Evolutionary conservation across 1,140 invertebrate species (phyloP), one percentile per base, ranked within the genome.

Genomic region (Cotesia typhae): DNA sequence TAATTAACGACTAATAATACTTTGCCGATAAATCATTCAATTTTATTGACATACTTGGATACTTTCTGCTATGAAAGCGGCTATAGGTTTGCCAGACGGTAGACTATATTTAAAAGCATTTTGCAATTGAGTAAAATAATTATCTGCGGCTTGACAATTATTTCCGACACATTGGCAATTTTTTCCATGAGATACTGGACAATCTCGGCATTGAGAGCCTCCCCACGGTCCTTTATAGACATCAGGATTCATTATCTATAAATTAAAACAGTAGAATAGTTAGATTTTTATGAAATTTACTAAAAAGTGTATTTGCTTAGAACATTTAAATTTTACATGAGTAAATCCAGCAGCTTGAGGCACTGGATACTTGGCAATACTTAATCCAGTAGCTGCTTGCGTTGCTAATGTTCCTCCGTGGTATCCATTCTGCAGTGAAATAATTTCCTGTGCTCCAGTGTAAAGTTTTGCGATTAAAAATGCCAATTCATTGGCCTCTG

Each of bases 401-500:
- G 95, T 89, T 55, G 92, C 91, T 9, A 92, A 93, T 61, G 93
- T 96, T 84, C 93, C 93, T 9, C 98, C 98, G 83, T 99, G 96
- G 82, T 97, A 99, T 53, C 90, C 89, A 86, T 96, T 96, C 78
- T 93, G 91, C 7, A 99, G 87, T 0, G 95, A 94, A 17, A 99
- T 86, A 4, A 98, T 89, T 77, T 98, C 95, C 79, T 92, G 92
- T 73, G 94, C 91, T 4, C 92, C 91, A 0, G 97, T 98, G 80
- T 96, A 91, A 0, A 95, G 80, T 76, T 96, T 89, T 0, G 97
- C 94, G 86, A 99, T 90, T 10, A 96, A 80, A 71, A 97, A 89
- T 0, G 97, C 97, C 52, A 99, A 86, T 83, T 99, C 98, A 84
- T 98, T 99, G 0, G 98, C 97, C 88, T 99, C 98, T 5, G 96